A percentile compares a stretch with the other conserved stretches of the same genome.
phyloP scores from a whole-genome alignment of 1,140 invertebrate species.

The Scaptomyza hsui region DNA sequence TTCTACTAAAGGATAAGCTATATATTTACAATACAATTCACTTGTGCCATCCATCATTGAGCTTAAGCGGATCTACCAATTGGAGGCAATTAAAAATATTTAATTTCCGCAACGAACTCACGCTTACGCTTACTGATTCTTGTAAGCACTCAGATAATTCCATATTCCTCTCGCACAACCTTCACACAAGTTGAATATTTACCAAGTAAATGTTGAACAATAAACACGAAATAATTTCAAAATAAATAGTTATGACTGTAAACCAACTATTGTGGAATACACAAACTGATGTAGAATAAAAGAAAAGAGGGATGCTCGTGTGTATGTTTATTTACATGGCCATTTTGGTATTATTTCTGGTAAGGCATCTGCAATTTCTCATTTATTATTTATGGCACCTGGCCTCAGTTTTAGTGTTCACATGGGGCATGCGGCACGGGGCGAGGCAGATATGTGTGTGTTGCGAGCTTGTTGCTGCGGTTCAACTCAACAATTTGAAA shows the following conservation, averaged over 20 bases:
- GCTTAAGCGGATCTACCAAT: not conserved
- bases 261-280: not conserved
- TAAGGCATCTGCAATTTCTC: constrained; percentile 59
- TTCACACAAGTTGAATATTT: not conserved
- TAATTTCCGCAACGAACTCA: too few relatives aligned
- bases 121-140: not conserved
- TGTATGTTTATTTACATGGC: constrained; percentile 25
- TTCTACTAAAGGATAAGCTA: too few relatives aligned
- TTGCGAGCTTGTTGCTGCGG: constrained; percentile 54
- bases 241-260: constrained; percentile 14
- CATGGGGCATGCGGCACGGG: constrained; percentile 22
- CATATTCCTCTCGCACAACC: not conserved
- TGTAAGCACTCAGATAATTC: not conserved
- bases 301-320: constrained; percentile 8
- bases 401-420: constrained; percentile 63
- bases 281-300: not conserved
- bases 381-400: constrained; percentile 76
- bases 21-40: not conserved
- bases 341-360: constrained; percentile 27
- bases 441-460: not conserved
- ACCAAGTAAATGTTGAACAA: not conserved
- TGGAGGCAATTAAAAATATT: not conserved
- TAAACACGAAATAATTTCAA: not conserved
- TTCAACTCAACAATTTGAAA: constrained; percentile 51
- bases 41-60: not conserved